Conservation (phyloP, 1,140 invertebrate species). For the Zaprionus inermis region DNA sequence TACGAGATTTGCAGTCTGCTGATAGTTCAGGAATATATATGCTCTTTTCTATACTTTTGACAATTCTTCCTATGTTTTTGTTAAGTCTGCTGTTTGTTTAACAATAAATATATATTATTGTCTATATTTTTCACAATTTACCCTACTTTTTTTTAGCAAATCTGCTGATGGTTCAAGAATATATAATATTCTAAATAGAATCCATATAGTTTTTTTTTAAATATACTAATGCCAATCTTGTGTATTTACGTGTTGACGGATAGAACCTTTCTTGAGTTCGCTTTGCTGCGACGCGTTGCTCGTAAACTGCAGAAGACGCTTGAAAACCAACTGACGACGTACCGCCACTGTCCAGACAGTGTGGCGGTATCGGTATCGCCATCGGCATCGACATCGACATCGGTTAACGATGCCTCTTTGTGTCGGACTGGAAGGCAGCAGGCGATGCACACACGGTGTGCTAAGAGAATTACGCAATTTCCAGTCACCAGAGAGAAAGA, state of each 20-base stretch:
- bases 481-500: conserved; percentile 26
- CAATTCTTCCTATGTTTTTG: too few relatives aligned
- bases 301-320: conserved; percentile 37
- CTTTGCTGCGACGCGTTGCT: conserved; percentile 2
- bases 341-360: conserved; percentile 13
- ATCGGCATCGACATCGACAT: conserved; percentile 4
- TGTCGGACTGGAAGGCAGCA: conserved; percentile 41
- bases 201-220: too few relatives aligned
- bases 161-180: background rate
- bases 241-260: conserved; percentile 27
- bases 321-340: conserved; percentile 35
- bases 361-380: conserved; percentile 7
- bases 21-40: too few relatives aligned
- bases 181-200: background rate
- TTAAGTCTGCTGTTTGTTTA: too few relatives aligned
- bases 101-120: too few relatives aligned
- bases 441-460: conserved; percentile 41
- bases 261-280: conserved; percentile 6
- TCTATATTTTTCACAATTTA: too few relatives aligned
- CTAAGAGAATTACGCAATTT: conserved; percentile 72
- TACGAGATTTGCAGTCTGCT: too few relatives aligned
- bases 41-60: too few relatives aligned
- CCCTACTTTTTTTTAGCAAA: too few relatives aligned
- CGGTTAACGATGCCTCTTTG: background rate
- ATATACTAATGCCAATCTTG: too few relatives aligned